Base-by-base conservation (phyloP, 2,797 vertebrate genomes). In the Serranus cabrilla region DNA sequence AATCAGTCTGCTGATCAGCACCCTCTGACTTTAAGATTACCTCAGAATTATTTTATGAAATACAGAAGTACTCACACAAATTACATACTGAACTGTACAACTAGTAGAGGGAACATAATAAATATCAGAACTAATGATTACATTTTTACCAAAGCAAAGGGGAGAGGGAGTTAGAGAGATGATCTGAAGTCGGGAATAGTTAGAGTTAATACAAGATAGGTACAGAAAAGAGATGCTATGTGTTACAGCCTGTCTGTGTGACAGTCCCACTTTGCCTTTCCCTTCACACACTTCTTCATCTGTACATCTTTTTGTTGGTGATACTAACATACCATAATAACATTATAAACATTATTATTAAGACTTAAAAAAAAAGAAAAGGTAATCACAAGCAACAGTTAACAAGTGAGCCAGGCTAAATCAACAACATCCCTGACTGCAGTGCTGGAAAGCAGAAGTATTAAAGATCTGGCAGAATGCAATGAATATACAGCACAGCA, bases 401-500 rank as follows among this genome's bases (percentile, higher is more conserved):
- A 46, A 40, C 37, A 4, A 13, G 23, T 66, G 17, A 49, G 55
- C 6, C 18, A 1, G 7, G 12, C 18, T 10, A 27, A 34, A 65
- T 10, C 1, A 55, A 45, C 27, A 25, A 25, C 14, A 55, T 42
- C 5, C 5, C 17, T 2, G 2, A 40, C 56, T 70, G 18, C 1
- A 3, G 21, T 4, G 14, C 40, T 52, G 12, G 59, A 62, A 18
- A n/a, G 16, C 37, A 40, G n/a, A 40, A n/a, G 18, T 61, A 59
- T 50, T 52, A 31, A 47, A 50, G 34, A 63, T 12, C 42, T 0
- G 0, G 14, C 61, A n/a, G 64, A 50, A 73, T 63, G 27, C 23
- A 59, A 18, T 80, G 17, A 57, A 75, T 34, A 47, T 16, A 43
- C 27, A 43, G 40, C 51, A n/a, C 46, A 78, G 50, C 14, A 55